These are phyloP conservation scores for Cordilura impudica DNA, from an alignment of 2,888 invertebrate genomes.

Conservation along the genomic window DNA sequence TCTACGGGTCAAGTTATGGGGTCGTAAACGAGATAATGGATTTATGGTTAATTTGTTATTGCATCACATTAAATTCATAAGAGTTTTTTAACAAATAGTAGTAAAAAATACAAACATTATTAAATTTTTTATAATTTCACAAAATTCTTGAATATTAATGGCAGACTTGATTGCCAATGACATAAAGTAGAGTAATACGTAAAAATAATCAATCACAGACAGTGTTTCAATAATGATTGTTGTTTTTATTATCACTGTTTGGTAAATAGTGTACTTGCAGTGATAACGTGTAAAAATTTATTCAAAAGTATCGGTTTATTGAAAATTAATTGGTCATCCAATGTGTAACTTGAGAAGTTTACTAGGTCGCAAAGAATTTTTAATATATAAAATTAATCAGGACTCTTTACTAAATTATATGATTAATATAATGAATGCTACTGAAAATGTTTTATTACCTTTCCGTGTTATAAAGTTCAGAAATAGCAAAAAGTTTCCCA, in stretches of 20 bases:
- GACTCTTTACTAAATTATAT: too few species aligned
- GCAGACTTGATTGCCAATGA: background rate
- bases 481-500: too few species aligned
- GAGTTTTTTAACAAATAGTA: background rate
- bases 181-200: background rate
- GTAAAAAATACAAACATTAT: background rate
- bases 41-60: slow-evolving; percentile 1
- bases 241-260: background rate
- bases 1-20: background rate
- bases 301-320: background rate
- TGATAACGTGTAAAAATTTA: background rate
- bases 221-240: background rate
- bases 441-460: too few species aligned
- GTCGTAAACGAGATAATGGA: slow-evolving; percentile 14
- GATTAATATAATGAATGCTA: too few species aligned
- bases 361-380: background rate
- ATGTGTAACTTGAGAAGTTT: background rate
- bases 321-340: background rate
- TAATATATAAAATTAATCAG: background rate
- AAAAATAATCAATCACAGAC: background rate
- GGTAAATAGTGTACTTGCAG: background rate
- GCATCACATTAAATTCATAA: slow-evolving; percentile 4
- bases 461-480: too few species aligned
- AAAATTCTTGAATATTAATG: background rate
- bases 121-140: background rate